phyloP scores from a whole-genome alignment of 2,113 vertebrate genomes.

The Mesocricetus auratus region DNA sequence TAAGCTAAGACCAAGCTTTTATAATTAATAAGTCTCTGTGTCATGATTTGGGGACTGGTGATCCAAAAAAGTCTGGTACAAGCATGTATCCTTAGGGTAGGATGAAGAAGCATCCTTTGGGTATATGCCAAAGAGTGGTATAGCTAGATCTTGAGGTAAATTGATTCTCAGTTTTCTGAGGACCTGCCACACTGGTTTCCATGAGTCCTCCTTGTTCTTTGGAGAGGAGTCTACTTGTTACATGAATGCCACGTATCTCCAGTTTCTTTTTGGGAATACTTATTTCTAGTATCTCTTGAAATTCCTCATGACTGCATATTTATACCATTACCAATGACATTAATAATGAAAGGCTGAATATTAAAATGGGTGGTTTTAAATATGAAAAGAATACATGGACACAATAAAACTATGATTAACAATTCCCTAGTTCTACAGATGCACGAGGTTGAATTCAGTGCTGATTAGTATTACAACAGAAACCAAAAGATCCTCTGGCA shows the following conservation, averaged over 20 bases:
- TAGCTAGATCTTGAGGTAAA: no score
- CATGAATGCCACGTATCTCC: background rate
- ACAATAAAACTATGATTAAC: background rate
- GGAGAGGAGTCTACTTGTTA: background rate
- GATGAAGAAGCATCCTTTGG: no score
- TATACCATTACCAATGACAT: background rate
- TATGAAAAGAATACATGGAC: background rate
- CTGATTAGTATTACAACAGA: background rate
- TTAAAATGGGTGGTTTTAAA: background rate
- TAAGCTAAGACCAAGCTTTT: no score
- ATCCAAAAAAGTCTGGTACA: no score
- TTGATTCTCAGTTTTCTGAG: no score
- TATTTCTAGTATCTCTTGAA: background rate
- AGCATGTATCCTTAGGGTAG: no score
- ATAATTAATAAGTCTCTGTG: no score
- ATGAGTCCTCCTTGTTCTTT: background rate
- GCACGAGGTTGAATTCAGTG: background rate
- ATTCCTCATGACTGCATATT: constrained; percentile 18
- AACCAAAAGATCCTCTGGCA: constrained; percentile 19
- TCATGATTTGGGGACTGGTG: no score
- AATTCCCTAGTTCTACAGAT: background rate
- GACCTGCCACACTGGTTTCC: no score
- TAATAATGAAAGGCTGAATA: constrained; percentile 20
- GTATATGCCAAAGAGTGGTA: no score
- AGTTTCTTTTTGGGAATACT: constrained; percentile 42